Base-by-base conservation (phyloP, 1,140 invertebrate genomes). In the Ylistrum balloti region DNA sequence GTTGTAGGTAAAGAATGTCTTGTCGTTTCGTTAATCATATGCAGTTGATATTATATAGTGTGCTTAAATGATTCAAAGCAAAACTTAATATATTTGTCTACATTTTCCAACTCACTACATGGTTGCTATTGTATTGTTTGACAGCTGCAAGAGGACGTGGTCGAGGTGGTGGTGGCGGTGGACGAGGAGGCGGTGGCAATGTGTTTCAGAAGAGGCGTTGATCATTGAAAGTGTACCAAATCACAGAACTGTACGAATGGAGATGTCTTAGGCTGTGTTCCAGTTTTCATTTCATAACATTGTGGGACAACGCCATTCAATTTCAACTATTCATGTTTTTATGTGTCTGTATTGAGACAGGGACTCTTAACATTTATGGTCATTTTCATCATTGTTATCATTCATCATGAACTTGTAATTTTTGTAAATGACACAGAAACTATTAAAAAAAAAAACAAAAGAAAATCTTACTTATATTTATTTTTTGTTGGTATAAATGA, bases 61-160 rank as follows among this genome's bases (percentile, higher is more conserved):
- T n/a, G n/a, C n/a, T n/a, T n/a, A n/a, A n/a, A n/a, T n/a, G n/a
- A n/a, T n/a, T n/a, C n/a, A n/a, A n/a, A n/a, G n/a, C n/a, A n/a
- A n/a, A n/a, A n/a, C n/a, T n/a, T n/a, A n/a, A n/a, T n/a, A n/a
- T n/a, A n/a, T n/a, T n/a, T n/a, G n/a, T n/a, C n/a, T n/a, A n/a
- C n/a, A n/a, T n/a, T n/a, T n/a, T n/a, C n/a, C n/a, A n/a, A n/a
- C n/a, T n/a, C n/a, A n/a, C n/a, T n/a, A n/a, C n/a, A n/a, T n/a
- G n/a, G n/a, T n/a, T n/a, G n/a, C n/a, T n/a, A 38, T 38, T 38
- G 35, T 38, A 15, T 17, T 45, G 0, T 86, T 33, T 90, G 90
- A 86, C 87, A 92, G 90, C 90, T 91, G 91, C 91, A 74, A 90
- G 90, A 88, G 91, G 89, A 5, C 34, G 89, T 41, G 89, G 91